Evolutionary conservation across 2,797 vertebrate species (phyloP).

Genomic region (Acanthurus tractus): DNA sequence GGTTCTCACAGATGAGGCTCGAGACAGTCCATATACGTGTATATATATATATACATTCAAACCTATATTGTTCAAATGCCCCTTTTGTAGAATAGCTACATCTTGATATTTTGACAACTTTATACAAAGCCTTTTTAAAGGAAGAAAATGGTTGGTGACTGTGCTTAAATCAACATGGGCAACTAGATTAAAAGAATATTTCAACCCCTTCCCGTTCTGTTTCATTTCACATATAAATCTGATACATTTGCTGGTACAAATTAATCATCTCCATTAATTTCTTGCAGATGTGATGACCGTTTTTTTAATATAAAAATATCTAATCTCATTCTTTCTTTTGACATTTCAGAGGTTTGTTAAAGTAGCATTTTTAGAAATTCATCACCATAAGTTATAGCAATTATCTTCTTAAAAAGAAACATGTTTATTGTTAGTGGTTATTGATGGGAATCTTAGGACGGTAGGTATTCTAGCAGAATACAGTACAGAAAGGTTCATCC

Average conservation of each 20-base stretch:
- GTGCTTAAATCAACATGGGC: constrained; percentile 57
- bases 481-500: constrained; percentile 22
- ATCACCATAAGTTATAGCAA: neutral
- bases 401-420: constrained; percentile 5
- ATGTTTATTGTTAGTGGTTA: constrained; percentile 7
- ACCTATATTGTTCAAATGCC: constrained; percentile 79
- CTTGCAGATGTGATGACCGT: constrained; percentile 3
- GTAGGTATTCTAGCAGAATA: constrained; percentile 11
- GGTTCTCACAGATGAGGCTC: constrained; percentile 25
- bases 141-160: constrained; percentile 48
- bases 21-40: constrained; percentile 51
- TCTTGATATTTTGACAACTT: constrained; percentile 71
- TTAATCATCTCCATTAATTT: constrained; percentile 1
- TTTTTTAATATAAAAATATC: constrained; percentile 57
- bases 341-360: too few species aligned
- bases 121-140: constrained; percentile 74
- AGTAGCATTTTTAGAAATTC: too few species aligned
- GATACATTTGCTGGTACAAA: constrained; percentile 29
- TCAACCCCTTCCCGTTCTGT: neutral
- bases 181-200: constrained; percentile 33
- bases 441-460: constrained; percentile 15
- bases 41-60: too few species aligned
- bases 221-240: constrained; percentile 34
- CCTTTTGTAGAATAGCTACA: constrained; percentile 75
- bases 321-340: too few species aligned